A percentile compares a stretch with the other conserved stretches of the same genome.
Conservation (phyloP, 2,888 invertebrate genomes). For the Notodromas monacha region DNA sequence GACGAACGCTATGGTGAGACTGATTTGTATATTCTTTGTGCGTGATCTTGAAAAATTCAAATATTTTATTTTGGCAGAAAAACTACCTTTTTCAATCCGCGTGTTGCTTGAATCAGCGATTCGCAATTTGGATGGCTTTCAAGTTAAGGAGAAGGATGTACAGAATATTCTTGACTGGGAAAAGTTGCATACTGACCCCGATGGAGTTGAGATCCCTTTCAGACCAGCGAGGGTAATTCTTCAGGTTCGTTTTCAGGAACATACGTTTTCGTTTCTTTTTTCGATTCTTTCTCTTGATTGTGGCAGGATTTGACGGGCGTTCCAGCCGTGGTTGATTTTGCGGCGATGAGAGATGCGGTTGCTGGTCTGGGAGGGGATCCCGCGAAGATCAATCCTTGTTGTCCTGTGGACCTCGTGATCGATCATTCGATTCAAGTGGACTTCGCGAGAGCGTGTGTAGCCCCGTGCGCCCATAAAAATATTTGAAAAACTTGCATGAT, state of each 20-base stretch:
- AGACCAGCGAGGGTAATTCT: conserved; percentile 80
- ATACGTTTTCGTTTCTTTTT: conserved; percentile 1
- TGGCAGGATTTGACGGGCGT: conserved; percentile 69
- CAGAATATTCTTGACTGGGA: conserved; percentile 64
- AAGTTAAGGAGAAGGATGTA: conserved; percentile 52
- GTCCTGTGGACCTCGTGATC: conserved; percentile 86
- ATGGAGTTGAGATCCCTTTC: conserved; percentile 66
- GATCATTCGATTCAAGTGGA: conserved; percentile 96
- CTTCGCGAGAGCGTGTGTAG: conserved; percentile 24
- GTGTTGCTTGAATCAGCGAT: conserved; percentile 79
- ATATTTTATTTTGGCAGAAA: too few relatives aligned
- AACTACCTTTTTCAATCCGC: conserved; percentile 59
- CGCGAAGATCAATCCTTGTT: conserved; percentile 62
- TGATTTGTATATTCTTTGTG: conserved; percentile 6
- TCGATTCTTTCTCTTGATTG: conserved; percentile 7
- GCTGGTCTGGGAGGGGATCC: conserved; percentile 52
- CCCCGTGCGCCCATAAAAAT: too few relatives aligned
- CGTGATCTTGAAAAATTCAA: conserved; percentile 6
- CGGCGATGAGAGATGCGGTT: conserved; percentile 90
- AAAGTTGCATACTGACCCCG: conserved; percentile 27
- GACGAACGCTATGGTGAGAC: conserved; percentile 40
- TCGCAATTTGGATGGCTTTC: conserved; percentile 81
- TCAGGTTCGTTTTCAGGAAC: conserved; percentile 27
- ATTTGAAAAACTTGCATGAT: too few relatives aligned
- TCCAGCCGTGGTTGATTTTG: conserved; percentile 92